Base-by-base conservation (phyloP, 2,113 vertebrate species). In the Pelobates fuscus region DNA sequence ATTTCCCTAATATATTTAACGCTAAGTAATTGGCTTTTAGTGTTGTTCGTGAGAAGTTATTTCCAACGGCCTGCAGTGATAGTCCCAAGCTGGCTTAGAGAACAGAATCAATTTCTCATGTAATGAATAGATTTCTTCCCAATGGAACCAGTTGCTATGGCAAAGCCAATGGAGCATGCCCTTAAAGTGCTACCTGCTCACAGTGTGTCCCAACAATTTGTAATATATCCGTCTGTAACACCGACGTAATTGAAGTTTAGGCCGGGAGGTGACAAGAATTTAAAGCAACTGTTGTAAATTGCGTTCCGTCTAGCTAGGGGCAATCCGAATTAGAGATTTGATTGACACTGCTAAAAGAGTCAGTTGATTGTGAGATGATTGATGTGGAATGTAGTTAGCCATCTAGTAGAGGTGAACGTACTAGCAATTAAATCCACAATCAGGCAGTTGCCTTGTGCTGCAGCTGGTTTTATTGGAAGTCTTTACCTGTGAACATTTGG, bases 221-320 rank as follows among this genome's bases (percentile, higher is more conserved):
- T 78, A 20, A 58, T 66, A 26, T n/a, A 1, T n/a, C 6, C 70
- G 29, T 64, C 17, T 10, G 32, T 44, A n/a, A 43, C 23, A 44
- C 44, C 70, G 24, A 49, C 63, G 54, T 81, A 59, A 67, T 57
- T 68, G 70, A 78, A 55, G 52, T 71, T 64, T 27, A 77, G 73
- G 70, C 77, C 24, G 41, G 25, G 20, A 30, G 20, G 23, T 80
- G 67, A 62, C 21, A 55, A 54, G 59, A 73, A 70, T 29, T 11
- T 62, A 24, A 80, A 78, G 1, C 7, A 77, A 21, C 64, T 54
- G 21, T 70, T 68, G 69, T 46, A 63, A 78, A 70, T 32, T 24
- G 27, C 49, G 54, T 26, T 24, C 32, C 32, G 5, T 5, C 32
- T 6, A 6, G 32, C 41, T 63, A 27, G 2, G 21, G 57, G 18